These are phyloP conservation scores for Calephelis virginiensis DNA, from an alignment of 1,140 invertebrate species.

Conservation along the genomic window DNA sequence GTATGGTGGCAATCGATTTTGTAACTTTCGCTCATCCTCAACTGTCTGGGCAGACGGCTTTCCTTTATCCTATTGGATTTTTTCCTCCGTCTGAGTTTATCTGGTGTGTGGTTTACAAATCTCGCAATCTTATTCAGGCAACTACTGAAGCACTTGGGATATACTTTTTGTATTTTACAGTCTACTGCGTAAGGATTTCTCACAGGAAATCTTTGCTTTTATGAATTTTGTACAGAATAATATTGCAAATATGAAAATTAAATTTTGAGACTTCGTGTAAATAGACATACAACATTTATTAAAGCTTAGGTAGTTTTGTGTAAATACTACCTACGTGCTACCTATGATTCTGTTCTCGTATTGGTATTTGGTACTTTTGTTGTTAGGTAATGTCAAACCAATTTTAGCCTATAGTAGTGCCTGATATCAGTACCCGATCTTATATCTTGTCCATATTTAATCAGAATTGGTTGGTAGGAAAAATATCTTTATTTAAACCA, in stretches of 20 bases:
- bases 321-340: no score
- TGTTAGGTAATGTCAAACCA: no score
- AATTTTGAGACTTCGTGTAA: neutral
- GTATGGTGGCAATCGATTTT: slow-evolving; percentile 36
- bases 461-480: no score
- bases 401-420: no score
- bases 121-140: slow-evolving; percentile 17
- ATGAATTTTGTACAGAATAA: neutral
- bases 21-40: slow-evolving; percentile 29
- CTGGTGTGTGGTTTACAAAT: slow-evolving; percentile 18
- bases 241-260: slow-evolving; percentile 3
- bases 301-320: no score
- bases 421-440: no score
- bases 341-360: no score
- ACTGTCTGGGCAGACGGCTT: slow-evolving; percentile 30
- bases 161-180: slow-evolving; percentile 21
- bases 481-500: no score
- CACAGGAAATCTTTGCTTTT: neutral
- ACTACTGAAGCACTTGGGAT: slow-evolving; percentile 14
- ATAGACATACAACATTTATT: no score
- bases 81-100: slow-evolving; percentile 21
- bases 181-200: slow-evolving; percentile 16
- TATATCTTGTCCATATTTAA: no score
- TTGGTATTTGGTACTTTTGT: no score
- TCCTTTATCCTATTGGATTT: slow-evolving; percentile 12